Evolutionary conservation across 2,113 vertebrate species (phyloP).

Genomic region (Ciconia stormi): DNA sequence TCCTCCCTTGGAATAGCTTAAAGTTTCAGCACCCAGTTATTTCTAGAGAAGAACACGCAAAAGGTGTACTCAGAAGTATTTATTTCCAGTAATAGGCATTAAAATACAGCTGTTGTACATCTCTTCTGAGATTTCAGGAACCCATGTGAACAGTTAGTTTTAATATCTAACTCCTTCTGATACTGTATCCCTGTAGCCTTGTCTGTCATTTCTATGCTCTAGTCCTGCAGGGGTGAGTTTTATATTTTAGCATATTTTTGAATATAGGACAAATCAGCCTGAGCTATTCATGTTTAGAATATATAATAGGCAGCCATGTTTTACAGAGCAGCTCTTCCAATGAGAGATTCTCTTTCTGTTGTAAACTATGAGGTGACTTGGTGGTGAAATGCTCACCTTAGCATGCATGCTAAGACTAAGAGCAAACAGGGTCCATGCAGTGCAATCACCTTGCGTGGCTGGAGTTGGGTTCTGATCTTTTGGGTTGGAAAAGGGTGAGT

Average conservation of each 20-base stretch:
- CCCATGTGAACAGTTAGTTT: background rate
- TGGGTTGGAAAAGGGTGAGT: background rate
- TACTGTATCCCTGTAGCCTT: background rate
- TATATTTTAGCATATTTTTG: background rate
- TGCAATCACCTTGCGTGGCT: rapidly evolving
- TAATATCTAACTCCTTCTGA: background rate
- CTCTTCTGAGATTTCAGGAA: background rate
- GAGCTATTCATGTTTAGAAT: background rate
- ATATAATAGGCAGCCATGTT: background rate
- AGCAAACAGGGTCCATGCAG: no score
- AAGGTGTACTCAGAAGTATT: background rate
- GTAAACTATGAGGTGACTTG: background rate
- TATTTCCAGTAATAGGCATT: background rate
- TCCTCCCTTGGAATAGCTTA: background rate
- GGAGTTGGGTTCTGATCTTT: background rate
- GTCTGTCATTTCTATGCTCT: background rate
- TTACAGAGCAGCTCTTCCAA: background rate
- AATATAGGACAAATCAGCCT: background rate
- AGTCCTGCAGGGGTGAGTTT: background rate
- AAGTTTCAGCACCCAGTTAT: background rate
- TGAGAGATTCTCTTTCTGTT: background rate
- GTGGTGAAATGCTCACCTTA: background rate
- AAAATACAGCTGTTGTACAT: background rate
- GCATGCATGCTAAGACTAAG: background rate
- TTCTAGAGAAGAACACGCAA: background rate